Conservation (phyloP, 2,888 invertebrate genomes). For the Hirtodrosophila trivittata region DNA sequence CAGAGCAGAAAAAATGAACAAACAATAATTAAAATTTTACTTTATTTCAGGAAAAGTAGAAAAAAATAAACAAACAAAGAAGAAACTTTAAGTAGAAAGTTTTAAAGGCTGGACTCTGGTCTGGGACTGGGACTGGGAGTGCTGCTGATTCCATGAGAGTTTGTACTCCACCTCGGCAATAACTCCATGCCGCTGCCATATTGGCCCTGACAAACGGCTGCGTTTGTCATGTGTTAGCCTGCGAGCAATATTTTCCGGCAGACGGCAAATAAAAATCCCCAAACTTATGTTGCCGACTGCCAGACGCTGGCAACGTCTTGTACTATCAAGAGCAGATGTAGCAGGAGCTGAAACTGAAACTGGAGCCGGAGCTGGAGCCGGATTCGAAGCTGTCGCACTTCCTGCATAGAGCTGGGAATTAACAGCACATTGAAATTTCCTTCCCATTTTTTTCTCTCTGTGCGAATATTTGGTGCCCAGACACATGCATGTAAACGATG, state of each 20-base stretch:
- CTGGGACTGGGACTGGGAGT: neutral
- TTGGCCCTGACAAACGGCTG: slow-evolving; percentile 76
- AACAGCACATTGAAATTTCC: slow-evolving; percentile 68
- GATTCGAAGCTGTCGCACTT: slow-evolving; percentile 38
- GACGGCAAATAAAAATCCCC: slow-evolving; percentile 79
- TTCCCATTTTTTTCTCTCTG: slow-evolving; percentile 21
- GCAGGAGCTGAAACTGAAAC: slow-evolving; percentile 17
- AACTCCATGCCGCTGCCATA: slow-evolving; percentile 34
- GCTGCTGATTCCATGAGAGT: neutral
- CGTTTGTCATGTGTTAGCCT: slow-evolving; percentile 79
- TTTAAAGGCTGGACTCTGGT: slow-evolving; percentile 14
- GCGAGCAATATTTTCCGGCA: slow-evolving; percentile 73
- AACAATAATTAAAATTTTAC: slow-evolving; percentile 66
- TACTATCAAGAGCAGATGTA: slow-evolving; percentile 27
- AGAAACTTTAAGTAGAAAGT: slow-evolving; percentile 53
- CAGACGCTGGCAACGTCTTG: slow-evolving; percentile 46
- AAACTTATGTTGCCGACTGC: slow-evolving; percentile 74
- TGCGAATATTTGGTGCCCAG: slow-evolving; percentile 27
- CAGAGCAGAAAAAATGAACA: slow-evolving; percentile 35
- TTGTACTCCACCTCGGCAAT: neutral
- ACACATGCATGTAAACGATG: slow-evolving; percentile 71
- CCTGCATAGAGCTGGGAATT: slow-evolving; percentile 64
- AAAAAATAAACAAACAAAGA: slow-evolving; percentile 25
- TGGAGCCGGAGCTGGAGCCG: slow-evolving; percentile 7
- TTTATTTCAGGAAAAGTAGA: slow-evolving; percentile 19